Base-by-base conservation (phyloP, 2,797 vertebrate species). In the Cuculus canorus region DNA sequence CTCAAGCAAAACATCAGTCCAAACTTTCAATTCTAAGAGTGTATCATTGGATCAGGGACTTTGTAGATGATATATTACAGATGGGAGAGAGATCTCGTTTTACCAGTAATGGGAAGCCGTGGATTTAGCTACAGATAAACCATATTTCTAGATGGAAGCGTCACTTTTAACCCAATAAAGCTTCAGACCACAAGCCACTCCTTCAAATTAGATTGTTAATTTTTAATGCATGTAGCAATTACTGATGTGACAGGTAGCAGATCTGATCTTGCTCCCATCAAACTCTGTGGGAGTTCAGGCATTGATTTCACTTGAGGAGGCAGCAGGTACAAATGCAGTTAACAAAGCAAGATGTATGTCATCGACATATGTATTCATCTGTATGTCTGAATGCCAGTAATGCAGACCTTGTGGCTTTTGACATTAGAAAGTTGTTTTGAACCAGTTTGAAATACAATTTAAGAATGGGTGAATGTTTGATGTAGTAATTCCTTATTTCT, bases 221-320 rank as follows among this genome's bases (percentile, higher is more conserved):
- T 92, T 95, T 96, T 94, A 79, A 96, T 95, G 90, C 37, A 22
- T 33, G 73, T 88, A 92, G 81, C 86, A 85, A 85, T 96, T 94
- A 92, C 75, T 75, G 68, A 53, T 85, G 82, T 94, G 88, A 93
- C 78, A 94, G 82, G 85, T 81, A 94, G 86, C 91, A 91, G 77
- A 90, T 72, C 71, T 85, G 78, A 89, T 95, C 78, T 77, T 80
- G 75, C 81, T 94, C 86, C 82, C 81, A n/a, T 79, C 81, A 45
- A 35, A 17, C 68, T 82, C 82, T n/a, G 91, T 41, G 78, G 89
- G 88, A 94, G 77, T 86, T 93, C 64, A 64, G 77, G 43, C 86
- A 27, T 16, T 82, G 73, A 47, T 84, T 64, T 73, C 48, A 27
- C 24, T 22, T 1, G 27, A 75, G 68, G 52, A 88, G 78, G 50